Evolutionary conservation across 2,888 invertebrate species (phyloP), one percentile per base, ranked within the genome.

Genomic region (Hybos culiciformis): DNA sequence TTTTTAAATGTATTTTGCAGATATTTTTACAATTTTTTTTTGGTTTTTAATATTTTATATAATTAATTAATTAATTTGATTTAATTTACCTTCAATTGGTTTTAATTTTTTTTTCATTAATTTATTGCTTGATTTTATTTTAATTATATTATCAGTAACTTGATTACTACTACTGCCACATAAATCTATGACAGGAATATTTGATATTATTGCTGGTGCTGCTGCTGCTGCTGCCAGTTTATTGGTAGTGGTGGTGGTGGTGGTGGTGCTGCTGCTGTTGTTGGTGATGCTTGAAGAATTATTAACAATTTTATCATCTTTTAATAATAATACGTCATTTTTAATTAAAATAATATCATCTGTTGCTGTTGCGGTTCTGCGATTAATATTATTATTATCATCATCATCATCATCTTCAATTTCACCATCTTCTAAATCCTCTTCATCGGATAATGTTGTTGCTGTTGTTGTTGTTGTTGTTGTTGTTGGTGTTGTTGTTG

Each of bases 371-470:
- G n/a, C n/a, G n/a, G n/a, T n/a, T n/a, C n/a, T n/a, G n/a, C n/a
- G n/a, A n/a, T 46, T 39, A 19, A 48, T 41, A 37, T 46, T 48
- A 56, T 61, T 29, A 53, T 59, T 47, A 29, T 58, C 57, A 53
- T 71, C 55, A 26, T 72, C 72, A 24, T 70, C 71, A 49, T 74
- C 74, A 46, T 74, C 72, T 53, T 85, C 85, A 53, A 88, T 86
- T 66, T 88, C 88, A 38, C 88, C 88, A 60, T 88, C 88, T 67
- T 90, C 88, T 51, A 87, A 71, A 61, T 87, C 86, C 57, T 80
- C 74, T 36, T 68, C 68, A 34, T 42, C 40, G n/a, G n/a, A n/a
- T n/a, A n/a, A n/a, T n/a, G n/a, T n/a, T n/a, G n/a, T n/a, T n/a
- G n/a, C n/a, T n/a, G n/a, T n/a, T n/a, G n/a, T n/a, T n/a, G n/a